phyloP scores from a whole-genome alignment of 2,888 invertebrate genomes.

The Meghimatium bilineatum region DNA sequence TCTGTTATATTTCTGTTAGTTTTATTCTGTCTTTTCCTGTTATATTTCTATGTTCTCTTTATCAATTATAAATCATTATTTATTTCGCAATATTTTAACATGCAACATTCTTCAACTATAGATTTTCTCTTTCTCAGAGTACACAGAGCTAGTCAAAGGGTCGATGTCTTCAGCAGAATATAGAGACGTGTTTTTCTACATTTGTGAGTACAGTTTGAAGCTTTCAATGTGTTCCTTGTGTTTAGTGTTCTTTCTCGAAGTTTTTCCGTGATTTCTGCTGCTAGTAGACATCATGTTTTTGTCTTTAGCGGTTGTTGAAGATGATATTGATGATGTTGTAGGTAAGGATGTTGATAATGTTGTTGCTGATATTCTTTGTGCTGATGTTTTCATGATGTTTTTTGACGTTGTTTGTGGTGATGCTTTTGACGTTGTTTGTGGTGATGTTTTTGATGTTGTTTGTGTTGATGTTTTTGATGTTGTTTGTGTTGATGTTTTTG shows the following conservation, averaged over 20 bases:
- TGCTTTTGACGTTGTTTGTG: background rate
- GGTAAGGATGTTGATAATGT: background rate
- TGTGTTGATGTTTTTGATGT: background rate
- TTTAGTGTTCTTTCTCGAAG: background rate
- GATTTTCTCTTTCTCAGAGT: background rate
- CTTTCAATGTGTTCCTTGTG: background rate
- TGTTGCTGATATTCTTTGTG: background rate
- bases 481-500: background rate
- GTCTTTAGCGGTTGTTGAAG: background rate
- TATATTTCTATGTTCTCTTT: too few relatives aligned
- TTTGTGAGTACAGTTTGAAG: conserved; percentile 1
- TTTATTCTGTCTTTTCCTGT: too few relatives aligned
- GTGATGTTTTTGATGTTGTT: background rate
- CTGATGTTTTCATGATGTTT: background rate
- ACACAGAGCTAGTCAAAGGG: background rate
- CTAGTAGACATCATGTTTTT: background rate
- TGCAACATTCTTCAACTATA: too few relatives aligned
- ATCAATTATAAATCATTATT: too few relatives aligned
- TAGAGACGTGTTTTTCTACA: background rate
- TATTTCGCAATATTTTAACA: too few relatives aligned
- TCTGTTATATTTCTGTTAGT: too few relatives aligned
- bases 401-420: background rate
- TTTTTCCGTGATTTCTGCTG: background rate
- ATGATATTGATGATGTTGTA: background rate
- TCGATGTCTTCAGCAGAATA: background rate